Evolutionary conservation across 2,113 vertebrate species (phyloP), one percentile per base, ranked within the genome.

Genomic region (Micronycteris hirsuta): DNA sequence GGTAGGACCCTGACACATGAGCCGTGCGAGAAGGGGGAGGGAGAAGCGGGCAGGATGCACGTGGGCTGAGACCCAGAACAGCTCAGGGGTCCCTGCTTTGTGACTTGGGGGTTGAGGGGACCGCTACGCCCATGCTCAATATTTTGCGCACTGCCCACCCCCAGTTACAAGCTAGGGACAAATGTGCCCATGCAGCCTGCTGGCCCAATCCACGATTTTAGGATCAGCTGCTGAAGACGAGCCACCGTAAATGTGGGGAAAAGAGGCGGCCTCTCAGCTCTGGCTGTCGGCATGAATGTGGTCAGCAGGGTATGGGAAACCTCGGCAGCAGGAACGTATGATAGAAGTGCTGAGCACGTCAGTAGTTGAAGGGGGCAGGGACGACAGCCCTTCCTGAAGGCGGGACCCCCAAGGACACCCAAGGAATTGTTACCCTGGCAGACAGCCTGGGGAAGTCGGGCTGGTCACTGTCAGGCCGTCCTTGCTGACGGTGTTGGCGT

Each of bases 361-460:
- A 13, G 38, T 28, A 47, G 52, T 45, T 0, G 41, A 9, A 13
- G 54, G 36, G 71, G 67, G 36, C 0, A 1, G 43, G 38, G 2
- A 1, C 49, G 0, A 0, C 49, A 1, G 22, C 16, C 38, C 28
- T 22, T 33, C 7, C 20, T 0, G 0, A 16, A 12, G 7, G 45
- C 0, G 41, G 61, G 45, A n/a, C n/a, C n/a, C n/a, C n/a, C n/a
- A n/a, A n/a, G n/a, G n/a, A 9, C 49, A 2, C 33, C n/a, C 0
- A 1, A 1, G 0, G 15, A 16, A 7, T 0, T 1, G 9, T 71
- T 16, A 19, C 38, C 58, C 20, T 1, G 16, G 36, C 61, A 38
- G 36, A 28, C 0, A 7, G 36, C 85, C 54, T 45, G 88, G 52
- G 1, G 6, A 45, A 16, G 47, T 16, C 33, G 41, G 33, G 15